Evolutionary conservation across 1,140 invertebrate species (phyloP), one percentile per base, ranked within the genome.

Genomic region (Saxidomus purpurata): DNA sequence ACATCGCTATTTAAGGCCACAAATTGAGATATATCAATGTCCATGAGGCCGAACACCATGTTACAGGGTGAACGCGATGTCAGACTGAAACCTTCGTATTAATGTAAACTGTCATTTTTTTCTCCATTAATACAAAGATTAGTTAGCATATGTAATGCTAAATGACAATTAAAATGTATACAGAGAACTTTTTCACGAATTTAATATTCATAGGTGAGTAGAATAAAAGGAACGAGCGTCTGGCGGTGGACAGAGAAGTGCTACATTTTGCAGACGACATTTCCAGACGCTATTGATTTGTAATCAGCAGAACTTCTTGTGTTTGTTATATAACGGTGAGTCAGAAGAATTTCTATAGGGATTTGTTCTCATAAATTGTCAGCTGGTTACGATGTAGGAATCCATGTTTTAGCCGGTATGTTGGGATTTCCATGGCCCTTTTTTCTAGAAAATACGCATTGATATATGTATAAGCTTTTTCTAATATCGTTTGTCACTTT

Each of bases 281-380:
- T 55, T 47, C 34, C 76, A 79, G 76, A 79, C 76, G 28, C 11
- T 79, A 79, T 79, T 79, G 76, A 79, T 79, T 79, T 36, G 28
- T 52, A 79, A 79, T 79, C 76, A 79, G 22, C 28, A 19, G 28
- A 25, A 31, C 28, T 55, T 79, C 76, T 36, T n/a, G 49, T 49
- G 47, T 79, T 79, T 79, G 49, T 79, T 55, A 79, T 55, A 25
- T 79, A 79, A 79, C 17, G 40, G 49, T 79, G 76, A 79, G 47
- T 79, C 76, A 79, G 25, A 43, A 43, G 1, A 36, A 31, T 43
- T 47, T 77, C 74, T 47, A 49, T 19, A 47, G 40, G 74, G 43
- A 77, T 77, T 49, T 25, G 38, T 74, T 28, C 52, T 55, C 15
- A 22, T n/a, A 63, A 22, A 63, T 63, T 19, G 19, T 63, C 59